These are phyloP conservation scores for Drosophila azteca DNA, from an alignment of 1,140 invertebrate species.

Conservation along the genomic window DNA sequence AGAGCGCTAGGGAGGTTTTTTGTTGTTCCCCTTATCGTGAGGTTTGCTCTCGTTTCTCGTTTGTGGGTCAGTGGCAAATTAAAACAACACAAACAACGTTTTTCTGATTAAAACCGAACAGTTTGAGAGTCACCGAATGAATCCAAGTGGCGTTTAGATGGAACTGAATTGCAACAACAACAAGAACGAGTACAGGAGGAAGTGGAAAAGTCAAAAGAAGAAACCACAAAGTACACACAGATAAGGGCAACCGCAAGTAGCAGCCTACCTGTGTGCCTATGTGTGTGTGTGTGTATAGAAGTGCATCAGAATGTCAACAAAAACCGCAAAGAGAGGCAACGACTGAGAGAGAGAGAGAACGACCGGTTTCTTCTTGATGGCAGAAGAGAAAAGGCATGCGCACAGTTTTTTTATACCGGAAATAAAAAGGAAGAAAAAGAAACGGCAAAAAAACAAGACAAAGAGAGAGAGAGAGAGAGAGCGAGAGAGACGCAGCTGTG, in stretches of 20 bases:
- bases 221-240: conserved; percentile 12
- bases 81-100: conserved; percentile 28
- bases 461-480: conserved; percentile 19
- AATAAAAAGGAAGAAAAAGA: conserved; percentile 31
- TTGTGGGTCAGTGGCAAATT: conserved; percentile 68
- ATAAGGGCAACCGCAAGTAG: not conserved
- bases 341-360: conserved; percentile 31
- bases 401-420: conserved; percentile 43
- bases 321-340: conserved; percentile 31
- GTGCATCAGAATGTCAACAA: conserved; percentile 70
- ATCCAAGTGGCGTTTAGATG: conserved; percentile 26
- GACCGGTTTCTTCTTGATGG: conserved; percentile 42
- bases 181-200: not conserved
- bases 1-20: not conserved
- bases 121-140: conserved; percentile 23
- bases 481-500: conserved; percentile 24
- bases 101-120: conserved; percentile 21
- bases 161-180: conserved; percentile 40
- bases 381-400: conserved; percentile 50
- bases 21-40: conserved; percentile 20
- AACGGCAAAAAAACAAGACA: not conserved
- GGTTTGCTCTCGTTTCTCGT: conserved; percentile 25
- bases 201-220: too few species aligned
- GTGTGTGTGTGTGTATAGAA: conserved; percentile 3
- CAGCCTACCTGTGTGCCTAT: not conserved